Evolutionary conservation across 2,888 invertebrate species (phyloP), one percentile per base, ranked within the genome.

Genomic region (Mantis religiosa): DNA sequence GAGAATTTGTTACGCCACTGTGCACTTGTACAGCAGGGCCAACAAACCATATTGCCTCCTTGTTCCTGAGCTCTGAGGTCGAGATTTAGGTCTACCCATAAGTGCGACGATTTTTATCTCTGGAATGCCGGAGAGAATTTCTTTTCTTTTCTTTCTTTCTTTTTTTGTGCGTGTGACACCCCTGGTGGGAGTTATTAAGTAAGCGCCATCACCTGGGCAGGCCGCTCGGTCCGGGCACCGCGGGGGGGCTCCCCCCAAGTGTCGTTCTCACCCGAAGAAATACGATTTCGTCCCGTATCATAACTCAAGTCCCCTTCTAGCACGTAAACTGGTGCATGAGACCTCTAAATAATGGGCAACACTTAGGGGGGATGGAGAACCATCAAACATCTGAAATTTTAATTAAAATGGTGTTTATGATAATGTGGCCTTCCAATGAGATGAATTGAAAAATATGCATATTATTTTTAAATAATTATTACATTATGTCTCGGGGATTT

Each of bases 181-280:
- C 86, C 86, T 86, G 86, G 25, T 28, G 86, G 81, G 86, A 86
- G 86, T 86, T 86, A 86, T 86, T 86, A 86, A 86, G 86, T 81
- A 86, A 81, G 86, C 86, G 30, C 81, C 88, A 84, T 84, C 83
- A 84, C 88, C 88, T 88, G 88, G 84, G 88, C 47, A 83, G 54
- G 54, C 54, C 54, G 54, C 54, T 71, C 54, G 20, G 54, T 71
- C 54, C 54, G 54, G 54, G 54, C 85, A 71, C 54, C 25, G 54
- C 54, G 54, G 54, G 54, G 54, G 54, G 54, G 54, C 20, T 15
- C 54, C 54, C 28, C 86, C 54, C 86, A 86, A 86, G 15, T 86
- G 86, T 86, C 86, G 86, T 81, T 86, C 86, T 86, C 86, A 86
- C 86, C 86, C 86, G 71, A 85, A 88, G 88, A 88, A 83, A 54